Base-by-base conservation (phyloP, 2,888 invertebrate species). In the Tanaodytes sp. region DNA sequence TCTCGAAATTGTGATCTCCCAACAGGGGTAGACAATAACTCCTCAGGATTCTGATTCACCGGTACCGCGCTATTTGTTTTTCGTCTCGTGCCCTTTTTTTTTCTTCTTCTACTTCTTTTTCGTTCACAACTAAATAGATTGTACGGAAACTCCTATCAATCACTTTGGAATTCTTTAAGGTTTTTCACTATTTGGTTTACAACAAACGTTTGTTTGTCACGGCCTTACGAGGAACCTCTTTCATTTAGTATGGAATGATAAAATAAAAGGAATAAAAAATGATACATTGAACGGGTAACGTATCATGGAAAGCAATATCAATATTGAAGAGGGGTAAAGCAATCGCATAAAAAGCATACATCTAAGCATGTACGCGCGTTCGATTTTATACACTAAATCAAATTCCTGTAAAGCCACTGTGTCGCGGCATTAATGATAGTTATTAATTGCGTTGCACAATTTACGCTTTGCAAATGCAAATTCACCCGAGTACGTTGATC, bases 301-400 rank as follows among this genome's bases (percentile, higher is more conserved):
- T 48, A 40, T 58, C 40, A 31, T 31, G 46, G 31, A 48, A 40
- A 40, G 58, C 40, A 48, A 58, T 58, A 58, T 58, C 58, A 48
- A 58, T 58, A 48, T 58, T 58, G 48, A 58, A 46, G 46, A 27
- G 39, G n/a, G 36, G 48, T 31, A 33, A 58, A 58, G 58, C 58
- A 58, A 58, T 58, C 58, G 48, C 48, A 58, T 58, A 58, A 58
- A 58, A 58, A 58, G 48, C 57, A 8, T 8, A 16, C 20, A 33
- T n/a, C 11, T 37, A 45, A 45, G 57, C 36, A 19, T 36, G 19
- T 18, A 19, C 1, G 40, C 11, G 11, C 14, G 27, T 40, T 12
- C n/a, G 33, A 14, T 36, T 55, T 45, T 23, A 51, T 51, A 49
- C 15, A 45, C 42, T 15, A 31, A 16, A 18, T n/a, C 16, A 52